Evolutionary conservation across 2,113 vertebrate species (phyloP).

Genomic region (Pterocles gutturalis): DNA sequence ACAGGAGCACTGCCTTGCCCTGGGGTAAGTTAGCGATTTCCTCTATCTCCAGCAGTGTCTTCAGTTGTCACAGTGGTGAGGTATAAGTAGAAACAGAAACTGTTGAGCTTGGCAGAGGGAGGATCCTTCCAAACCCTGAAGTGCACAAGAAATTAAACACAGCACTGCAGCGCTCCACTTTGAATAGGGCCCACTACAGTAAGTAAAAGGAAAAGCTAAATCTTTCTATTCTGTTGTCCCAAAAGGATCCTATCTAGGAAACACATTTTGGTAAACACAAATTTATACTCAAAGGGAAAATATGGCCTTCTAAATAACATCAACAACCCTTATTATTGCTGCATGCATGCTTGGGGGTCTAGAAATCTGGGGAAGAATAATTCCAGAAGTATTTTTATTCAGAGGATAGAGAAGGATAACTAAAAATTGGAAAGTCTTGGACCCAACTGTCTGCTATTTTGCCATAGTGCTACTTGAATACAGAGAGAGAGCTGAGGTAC

Average conservation of each 20-base stretch:
- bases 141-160: neutral
- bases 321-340: neutral
- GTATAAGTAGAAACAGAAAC: neutral
- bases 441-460: neutral
- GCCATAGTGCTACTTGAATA: neutral
- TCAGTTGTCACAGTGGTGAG: neutral
- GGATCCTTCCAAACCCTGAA: neutral
- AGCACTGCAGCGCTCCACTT: neutral
- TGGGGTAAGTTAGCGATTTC: neutral
- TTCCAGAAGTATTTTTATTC: neutral
- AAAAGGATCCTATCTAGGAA: neutral
- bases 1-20: neutral
- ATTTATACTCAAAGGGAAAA: neutral
- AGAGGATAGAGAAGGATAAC: neutral
- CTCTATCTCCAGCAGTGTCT: neutral
- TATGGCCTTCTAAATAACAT: neutral
- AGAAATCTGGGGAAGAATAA: neutral
- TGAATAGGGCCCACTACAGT: neutral
- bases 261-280: neutral
- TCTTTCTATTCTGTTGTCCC: neutral
- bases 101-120: neutral
- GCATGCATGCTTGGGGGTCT: neutral
- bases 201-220: neutral
- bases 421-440: neutral
- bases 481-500: neutral